These are phyloP conservation scores for Bombus ignitus DNA, from an alignment of 1,140 invertebrate species.

Conservation along the genomic window DNA sequence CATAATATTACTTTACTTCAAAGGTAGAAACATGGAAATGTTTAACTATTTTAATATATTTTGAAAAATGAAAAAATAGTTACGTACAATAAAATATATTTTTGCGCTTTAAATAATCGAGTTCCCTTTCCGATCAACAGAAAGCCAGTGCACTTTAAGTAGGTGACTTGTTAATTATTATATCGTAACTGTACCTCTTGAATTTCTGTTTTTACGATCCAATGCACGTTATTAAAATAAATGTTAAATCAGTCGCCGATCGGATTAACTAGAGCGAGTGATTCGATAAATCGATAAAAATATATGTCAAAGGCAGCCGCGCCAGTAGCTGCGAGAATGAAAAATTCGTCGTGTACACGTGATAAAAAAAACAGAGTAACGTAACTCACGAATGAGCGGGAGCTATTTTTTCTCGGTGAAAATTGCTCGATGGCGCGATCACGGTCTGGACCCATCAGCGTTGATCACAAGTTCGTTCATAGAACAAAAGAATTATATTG, in stretches of 20 bases:
- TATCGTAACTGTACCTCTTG: background rate
- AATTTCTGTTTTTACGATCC: background rate
- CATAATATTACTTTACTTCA: too few species aligned
- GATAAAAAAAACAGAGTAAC: conserved; percentile 20
- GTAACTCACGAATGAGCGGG: background rate
- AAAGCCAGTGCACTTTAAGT: background rate
- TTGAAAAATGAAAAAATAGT: too few species aligned
- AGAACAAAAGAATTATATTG: background rate
- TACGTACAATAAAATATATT: too few species aligned
- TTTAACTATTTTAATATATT: too few species aligned
- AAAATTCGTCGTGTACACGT: background rate
- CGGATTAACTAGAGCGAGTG: background rate
- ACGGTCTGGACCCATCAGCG: background rate
- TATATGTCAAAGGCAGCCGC: background rate
- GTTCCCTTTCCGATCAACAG: too few species aligned
- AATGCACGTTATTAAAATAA: conserved; percentile 20
- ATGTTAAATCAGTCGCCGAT: background rate
- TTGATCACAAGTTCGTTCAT: background rate
- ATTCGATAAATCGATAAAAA: conserved; percentile 5
- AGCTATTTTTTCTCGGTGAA: background rate
- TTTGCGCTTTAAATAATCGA: too few species aligned
- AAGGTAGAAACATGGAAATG: too few species aligned
- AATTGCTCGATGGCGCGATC: conserved; percentile 21
- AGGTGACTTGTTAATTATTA: background rate
- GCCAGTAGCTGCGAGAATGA: background rate